Percentiles rank a stretch among this genome's conserved stretches.
Conservation (phyloP, 2,113 vertebrate species). For the Camelus dromedarius region DNA sequence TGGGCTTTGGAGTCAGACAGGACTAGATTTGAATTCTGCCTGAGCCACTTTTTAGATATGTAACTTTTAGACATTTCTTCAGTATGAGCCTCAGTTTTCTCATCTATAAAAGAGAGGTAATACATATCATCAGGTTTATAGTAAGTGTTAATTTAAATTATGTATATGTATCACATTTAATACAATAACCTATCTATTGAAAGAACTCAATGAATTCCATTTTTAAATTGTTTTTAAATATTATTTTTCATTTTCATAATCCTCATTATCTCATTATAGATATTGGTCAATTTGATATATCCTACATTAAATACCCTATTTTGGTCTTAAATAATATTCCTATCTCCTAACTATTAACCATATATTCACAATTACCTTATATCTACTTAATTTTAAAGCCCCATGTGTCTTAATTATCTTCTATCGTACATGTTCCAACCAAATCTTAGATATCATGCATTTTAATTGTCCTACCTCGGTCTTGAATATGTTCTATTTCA, state of each 20-base stretch:
- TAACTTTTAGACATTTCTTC: neutral
- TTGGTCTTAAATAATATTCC: neutral
- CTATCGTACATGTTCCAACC: neutral
- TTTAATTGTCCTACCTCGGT: slow-evolving; percentile 47
- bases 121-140: neutral
- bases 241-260: slow-evolving; percentile 16
- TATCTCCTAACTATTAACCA: neutral
- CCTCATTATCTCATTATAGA: neutral
- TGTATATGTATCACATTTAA: neutral
- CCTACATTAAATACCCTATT: neutral
- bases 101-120: neutral
- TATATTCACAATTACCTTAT: slow-evolving; percentile 2
- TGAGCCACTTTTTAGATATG: neutral
- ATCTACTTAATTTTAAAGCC: slow-evolving; percentile 5
- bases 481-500: slow-evolving; percentile 22
- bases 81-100: neutral
- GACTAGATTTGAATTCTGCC: neutral
- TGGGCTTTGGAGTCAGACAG: neutral
- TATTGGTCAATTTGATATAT: neutral
- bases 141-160: neutral
- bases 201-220: neutral
- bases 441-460: slow-evolving; percentile 47
- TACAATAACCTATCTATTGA: neutral
- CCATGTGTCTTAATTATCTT: neutral
- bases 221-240: slow-evolving; percentile 33